phyloP scores from a whole-genome alignment of 1,140 invertebrate species.

The Trissolcus basalis region DNA sequence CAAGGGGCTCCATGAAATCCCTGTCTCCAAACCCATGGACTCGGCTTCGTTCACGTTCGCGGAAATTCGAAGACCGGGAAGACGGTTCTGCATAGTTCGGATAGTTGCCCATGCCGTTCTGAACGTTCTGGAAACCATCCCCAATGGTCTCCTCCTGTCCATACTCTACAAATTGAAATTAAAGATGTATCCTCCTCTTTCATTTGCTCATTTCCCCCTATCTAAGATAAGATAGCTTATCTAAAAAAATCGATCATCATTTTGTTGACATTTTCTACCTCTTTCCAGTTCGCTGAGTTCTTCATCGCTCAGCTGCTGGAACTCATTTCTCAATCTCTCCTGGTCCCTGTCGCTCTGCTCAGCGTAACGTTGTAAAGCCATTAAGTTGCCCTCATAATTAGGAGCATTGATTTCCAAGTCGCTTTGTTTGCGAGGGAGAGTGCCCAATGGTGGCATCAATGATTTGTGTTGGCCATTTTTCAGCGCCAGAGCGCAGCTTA shows the following conservation, averaged over 20 bases:
- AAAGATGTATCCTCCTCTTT: conserved; percentile 3
- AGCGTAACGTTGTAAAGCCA: conserved; percentile 65
- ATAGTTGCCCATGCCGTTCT: conserved; percentile 38
- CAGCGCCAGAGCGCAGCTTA: conserved; percentile 54
- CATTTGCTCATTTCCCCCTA: neutral
- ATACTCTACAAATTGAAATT: conserved; percentile 55
- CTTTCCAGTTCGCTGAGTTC: conserved; percentile 63
- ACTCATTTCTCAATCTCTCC: conserved; percentile 18
- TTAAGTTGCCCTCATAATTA: conserved; percentile 66
- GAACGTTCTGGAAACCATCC: conserved; percentile 66
- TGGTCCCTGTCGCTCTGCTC: conserved; percentile 59
- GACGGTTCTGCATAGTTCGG: neutral
- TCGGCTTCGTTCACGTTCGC: conserved; percentile 60
- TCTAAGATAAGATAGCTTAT: neutral
- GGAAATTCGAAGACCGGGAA: conserved; percentile 62
- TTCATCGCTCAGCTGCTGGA: conserved; percentile 54
- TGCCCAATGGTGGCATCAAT: conserved; percentile 72
- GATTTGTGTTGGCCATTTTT: conserved; percentile 64
- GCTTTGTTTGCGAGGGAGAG: conserved; percentile 73
- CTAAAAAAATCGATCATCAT: conserved; percentile 1
- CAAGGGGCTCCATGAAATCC: conserved; percentile 9
- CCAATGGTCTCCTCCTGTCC: conserved; percentile 69
- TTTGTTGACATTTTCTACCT: conserved; percentile 51
- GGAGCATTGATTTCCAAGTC: conserved; percentile 63
- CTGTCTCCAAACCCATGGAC: conserved; percentile 12